Base-by-base conservation (phyloP, 1,140 invertebrate species). In the Aphaenogaster ashmeadi region DNA sequence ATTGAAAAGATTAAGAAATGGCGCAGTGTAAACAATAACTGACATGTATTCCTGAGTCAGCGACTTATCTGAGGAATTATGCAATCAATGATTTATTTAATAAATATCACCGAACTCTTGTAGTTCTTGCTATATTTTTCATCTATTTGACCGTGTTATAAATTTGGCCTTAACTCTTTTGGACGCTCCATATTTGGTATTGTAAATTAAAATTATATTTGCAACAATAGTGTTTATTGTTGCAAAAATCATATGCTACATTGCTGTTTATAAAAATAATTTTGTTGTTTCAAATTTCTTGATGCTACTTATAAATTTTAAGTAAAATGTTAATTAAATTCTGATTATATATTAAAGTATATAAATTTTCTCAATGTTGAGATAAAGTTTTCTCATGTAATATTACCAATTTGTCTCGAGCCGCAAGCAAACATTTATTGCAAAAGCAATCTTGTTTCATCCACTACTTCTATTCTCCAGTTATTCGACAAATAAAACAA, bases 191-290 rank as follows among this genome's bases (percentile, higher is more conserved):
- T 9, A 67, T 38, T 47, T 13, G 1, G 7, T 71, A 13, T 71
- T 33, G 9, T 36, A 72, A 54, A 52, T 72, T 71, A 71, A 50
- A 71, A 36, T 2, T n/a, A 13, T n/a, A 72, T 18, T 52, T 72
- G 15, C 9, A 64, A 52, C 13, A 66, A 41, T 54, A 27, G 0
- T 27, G 7, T 69, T 33, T 50, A n/a, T 15, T 21, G 21, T 47
- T 7, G 9, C 7, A 50, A 69, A 33, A 62, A 36, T 62, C 2
- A 13, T 18, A 33, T 33, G 4, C 11, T 62, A 62, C 33, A 62
- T 36, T 60, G 21, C 27, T 13, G 21, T 60, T 33, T 62, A 33
- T 8, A 13, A 27, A 60, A 60, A 38, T 1, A 9, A 38, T 18
- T 41, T 66, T 41, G 1, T 41, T 3, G 1, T 66, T 18, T 66